Conservation (phyloP, 1,140 invertebrate genomes). For the Magallana angulata region DNA sequence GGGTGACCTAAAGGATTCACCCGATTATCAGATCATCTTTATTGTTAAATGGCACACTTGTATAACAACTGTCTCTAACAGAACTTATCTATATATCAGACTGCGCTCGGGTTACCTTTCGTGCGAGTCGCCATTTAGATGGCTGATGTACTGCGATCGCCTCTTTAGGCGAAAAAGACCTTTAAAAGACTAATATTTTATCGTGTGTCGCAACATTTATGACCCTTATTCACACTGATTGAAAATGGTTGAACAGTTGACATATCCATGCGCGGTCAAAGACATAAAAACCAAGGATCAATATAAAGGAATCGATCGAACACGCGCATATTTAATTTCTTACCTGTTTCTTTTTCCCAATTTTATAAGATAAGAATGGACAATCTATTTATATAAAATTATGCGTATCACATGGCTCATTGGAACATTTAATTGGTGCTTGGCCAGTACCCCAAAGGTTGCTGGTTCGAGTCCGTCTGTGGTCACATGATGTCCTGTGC, state of each 20-base stretch:
- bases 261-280: conserved; percentile 4
- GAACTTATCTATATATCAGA: conserved; percentile 25
- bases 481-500: no score
- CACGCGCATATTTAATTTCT: neutral
- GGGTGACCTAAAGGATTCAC: conserved; percentile 17
- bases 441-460: no score
- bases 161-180: conserved; percentile 20
- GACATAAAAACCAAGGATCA: neutral
- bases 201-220: conserved; percentile 13
- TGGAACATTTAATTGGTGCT: no score
- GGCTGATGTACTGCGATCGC: conserved; percentile 12
- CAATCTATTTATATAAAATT: no score
- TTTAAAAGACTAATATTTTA: conserved; percentile 37
- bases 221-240: conserved; percentile 27
- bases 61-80: neutral
- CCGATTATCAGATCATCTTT: conserved; percentile 30
- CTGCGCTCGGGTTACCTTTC: neutral
- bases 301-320: neutral
- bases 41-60: conserved; percentile 30
- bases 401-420: no score
- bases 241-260: conserved; percentile 16
- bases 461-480: no score
- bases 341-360: neutral
- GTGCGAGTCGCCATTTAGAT: neutral
- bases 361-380: no score